A percentile compares a stretch with the other conserved stretches of the same genome.
phyloP scores from a whole-genome alignment of 1,140 invertebrate species.

The Drosophila takahashii region DNA sequence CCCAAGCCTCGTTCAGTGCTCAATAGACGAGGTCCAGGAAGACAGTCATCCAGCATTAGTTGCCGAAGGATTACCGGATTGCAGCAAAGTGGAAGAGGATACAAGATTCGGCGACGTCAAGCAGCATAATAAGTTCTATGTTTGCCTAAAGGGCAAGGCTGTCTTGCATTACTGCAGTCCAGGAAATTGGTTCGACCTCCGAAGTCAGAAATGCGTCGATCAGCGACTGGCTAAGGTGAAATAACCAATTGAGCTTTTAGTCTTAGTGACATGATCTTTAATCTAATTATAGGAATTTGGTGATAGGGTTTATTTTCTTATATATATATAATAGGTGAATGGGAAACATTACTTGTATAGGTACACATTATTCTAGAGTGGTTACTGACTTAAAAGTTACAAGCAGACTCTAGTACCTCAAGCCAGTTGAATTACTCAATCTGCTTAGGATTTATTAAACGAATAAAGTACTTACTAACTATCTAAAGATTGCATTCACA shows the following conservation, averaged over 20 bases:
- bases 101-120: conserved; percentile 26
- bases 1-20: conserved; percentile 46
- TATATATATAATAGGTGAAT: conserved; percentile 6
- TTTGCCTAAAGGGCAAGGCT: conserved; percentile 37
- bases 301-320: conserved; percentile 12
- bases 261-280: background rate
- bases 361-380: conserved; percentile 1
- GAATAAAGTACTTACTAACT: conserved; percentile 11
- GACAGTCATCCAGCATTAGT: background rate
- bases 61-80: conserved; percentile 4
- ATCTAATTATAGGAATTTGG: conserved; percentile 20
- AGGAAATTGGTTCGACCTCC: conserved; percentile 52
- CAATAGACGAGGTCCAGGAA: background rate
- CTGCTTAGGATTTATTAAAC: background rate
- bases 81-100: conserved; percentile 22
- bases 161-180: conserved; percentile 46
- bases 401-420: background rate
- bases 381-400: conserved; percentile 29
- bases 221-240: conserved; percentile 29
- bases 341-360: conserved; percentile 1
- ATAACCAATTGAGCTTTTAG: background rate
- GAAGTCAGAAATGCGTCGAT: conserved; percentile 26
- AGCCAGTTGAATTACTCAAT: background rate
- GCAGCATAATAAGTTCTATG: conserved; percentile 54
- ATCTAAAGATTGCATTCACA: background rate